Base-by-base conservation (phyloP, 2,888 invertebrate genomes). In the Eurois occulta region DNA sequence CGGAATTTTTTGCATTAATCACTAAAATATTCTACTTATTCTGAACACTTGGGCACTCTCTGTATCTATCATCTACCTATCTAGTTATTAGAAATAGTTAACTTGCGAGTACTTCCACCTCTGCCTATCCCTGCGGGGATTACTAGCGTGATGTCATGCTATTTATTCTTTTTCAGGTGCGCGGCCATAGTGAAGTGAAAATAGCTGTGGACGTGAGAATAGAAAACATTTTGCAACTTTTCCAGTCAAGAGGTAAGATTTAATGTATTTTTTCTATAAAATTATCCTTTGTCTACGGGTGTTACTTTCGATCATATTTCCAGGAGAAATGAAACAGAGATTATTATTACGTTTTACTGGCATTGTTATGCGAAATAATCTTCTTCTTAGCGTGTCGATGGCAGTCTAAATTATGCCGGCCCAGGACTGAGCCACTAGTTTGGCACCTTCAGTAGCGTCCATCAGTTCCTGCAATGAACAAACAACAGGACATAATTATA, bases 221-320 rank as follows among this genome's bases (percentile, higher is more conserved):
- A 83, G 78, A 77, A 88, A 90, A 86, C 83, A 91, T 91, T 92
- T 72, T 85, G 71, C 77, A 84, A 78, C 75, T 88, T 88, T 93
- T 92, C 90, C 85, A 69, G 70, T 81, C 91, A 89, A 83, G 78
- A 92, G 94, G 94, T 94, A 91, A 92, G 93, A 89, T 91, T 90
- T 88, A 90, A 87, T 81, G 68, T 4, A 16, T 76, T 85, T 80
- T 85, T 18, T 1, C 18, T 38, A 0, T 41, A n/a, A n/a, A n/a
- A 1, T 52, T n/a, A 28, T 58, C 67, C 4, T 75, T 68, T 72
- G 5, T 64, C 38, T 66, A 46, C 2, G 24, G 64, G 43, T 72
- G 8, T 80, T 77, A 60, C 71, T 83, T 81, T 86, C 78, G 81
- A 86, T 84, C 66, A 83, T 84, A 13, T 28, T 28, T n/a, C 1